phyloP scores from a whole-genome alignment of 1,140 invertebrate species.

The Phenacoccus solenopsis region DNA sequence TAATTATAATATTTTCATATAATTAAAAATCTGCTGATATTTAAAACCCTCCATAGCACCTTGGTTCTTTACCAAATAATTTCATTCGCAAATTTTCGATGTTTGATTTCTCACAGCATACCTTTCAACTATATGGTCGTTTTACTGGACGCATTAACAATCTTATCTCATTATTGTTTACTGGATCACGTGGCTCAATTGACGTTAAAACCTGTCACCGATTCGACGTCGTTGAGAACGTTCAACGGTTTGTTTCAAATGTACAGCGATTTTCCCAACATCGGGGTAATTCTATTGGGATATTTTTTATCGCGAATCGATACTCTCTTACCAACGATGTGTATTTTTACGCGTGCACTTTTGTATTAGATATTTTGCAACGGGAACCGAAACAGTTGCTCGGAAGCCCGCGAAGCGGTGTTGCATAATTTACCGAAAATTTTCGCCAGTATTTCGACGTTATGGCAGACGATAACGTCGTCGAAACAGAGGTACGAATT shows the following conservation, averaged over 20 bases:
- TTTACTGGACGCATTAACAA: conserved; percentile 67
- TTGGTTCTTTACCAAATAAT: too few relatives aligned
- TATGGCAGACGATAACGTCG: conserved; percentile 60
- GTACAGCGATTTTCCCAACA: conserved; percentile 6
- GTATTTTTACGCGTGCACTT: not conserved
- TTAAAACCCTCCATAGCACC: too few relatives aligned
- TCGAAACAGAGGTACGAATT: conserved; percentile 37
- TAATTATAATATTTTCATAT: too few relatives aligned
- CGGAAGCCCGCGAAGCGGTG: conserved; percentile 50
- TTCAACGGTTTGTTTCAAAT: not conserved
- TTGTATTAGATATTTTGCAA: not conserved
- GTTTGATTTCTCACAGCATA: conserved; percentile 28
- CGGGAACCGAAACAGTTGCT: not conserved
- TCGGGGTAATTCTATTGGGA: conserved; percentile 22
- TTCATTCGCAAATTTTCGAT: too few relatives aligned
- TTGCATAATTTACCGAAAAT: conserved; percentile 69
- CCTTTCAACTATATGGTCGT: conserved; percentile 70
- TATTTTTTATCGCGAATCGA: not conserved
- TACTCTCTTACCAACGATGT: not conserved
- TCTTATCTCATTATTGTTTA: conserved; percentile 73
- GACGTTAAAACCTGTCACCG: not conserved
- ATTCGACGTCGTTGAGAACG: not conserved
- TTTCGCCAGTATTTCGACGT: conserved; percentile 58
- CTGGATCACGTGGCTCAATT: conserved; percentile 47
- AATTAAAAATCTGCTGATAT: too few relatives aligned